These are phyloP conservation scores for Mythimna albipuncta DNA, from an alignment of 2,888 invertebrate species.

Conservation along the genomic window DNA sequence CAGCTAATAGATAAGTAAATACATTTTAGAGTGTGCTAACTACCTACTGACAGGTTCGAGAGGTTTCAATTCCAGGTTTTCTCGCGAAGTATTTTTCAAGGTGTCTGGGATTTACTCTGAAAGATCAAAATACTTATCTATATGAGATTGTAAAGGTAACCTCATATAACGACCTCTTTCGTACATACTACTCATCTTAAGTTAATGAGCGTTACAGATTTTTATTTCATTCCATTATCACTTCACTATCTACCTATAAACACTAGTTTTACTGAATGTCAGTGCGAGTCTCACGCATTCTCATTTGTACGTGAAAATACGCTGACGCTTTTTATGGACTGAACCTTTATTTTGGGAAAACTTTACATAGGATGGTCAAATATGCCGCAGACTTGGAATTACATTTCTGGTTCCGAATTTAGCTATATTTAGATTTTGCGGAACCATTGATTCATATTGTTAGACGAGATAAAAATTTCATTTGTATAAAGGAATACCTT, in stretches of 20 bases:
- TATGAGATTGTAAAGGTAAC: neutral
- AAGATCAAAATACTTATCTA: neutral
- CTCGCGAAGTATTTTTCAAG: neutral
- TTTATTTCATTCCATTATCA: neutral
- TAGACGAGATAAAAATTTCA: neutral
- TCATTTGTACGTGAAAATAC: slow-evolving; percentile 1
- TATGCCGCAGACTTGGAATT: neutral
- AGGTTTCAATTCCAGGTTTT: neutral
- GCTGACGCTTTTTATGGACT: neutral
- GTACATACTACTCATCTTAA: too few species aligned
- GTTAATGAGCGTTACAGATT: neutral
- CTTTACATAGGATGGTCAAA: neutral
- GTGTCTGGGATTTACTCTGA: neutral
- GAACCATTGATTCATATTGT: neutral
- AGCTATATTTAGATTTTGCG: neutral
- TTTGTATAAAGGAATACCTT: neutral
- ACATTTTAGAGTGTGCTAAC: too few species aligned
- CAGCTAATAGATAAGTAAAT: too few species aligned
- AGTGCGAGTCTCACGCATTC: neutral
- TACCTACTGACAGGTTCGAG: neutral
- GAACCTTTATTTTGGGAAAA: neutral
- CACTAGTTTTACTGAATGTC: neutral
- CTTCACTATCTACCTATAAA: neutral
- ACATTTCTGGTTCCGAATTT: neutral
- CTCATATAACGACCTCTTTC: neutral